A percentile compares a stretch with the other conserved stretches of the same genome.
phyloP scores from a whole-genome alignment of 2,888 invertebrate genomes.

The Diabrotica balteata region DNA sequence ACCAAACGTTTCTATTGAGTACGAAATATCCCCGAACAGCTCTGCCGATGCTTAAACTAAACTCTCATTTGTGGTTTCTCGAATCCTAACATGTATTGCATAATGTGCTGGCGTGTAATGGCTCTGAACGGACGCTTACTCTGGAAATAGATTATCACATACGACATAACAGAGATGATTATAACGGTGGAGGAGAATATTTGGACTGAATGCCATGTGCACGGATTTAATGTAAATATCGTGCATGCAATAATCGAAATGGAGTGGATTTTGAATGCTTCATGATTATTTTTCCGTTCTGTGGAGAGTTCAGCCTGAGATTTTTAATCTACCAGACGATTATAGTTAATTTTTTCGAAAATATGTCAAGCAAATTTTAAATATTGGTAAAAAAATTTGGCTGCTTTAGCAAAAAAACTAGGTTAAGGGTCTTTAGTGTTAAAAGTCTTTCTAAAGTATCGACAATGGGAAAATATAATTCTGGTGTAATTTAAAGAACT shows the following conservation, averaged over 20 bases:
- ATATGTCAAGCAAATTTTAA: no score
- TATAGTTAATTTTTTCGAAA: no score
- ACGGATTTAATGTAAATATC: constrained; percentile 3
- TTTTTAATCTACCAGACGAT: no score
- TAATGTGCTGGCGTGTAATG: constrained; percentile 5
- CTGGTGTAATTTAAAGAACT: no score
- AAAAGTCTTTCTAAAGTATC: no score
- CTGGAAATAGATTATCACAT: constrained; percentile 4
- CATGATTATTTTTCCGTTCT: no score
- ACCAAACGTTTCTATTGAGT: neutral
- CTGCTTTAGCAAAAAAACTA: no score
- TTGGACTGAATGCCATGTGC: neutral
- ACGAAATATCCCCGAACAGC: neutral
- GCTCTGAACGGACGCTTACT: constrained; percentile 1
- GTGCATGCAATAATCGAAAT: neutral
- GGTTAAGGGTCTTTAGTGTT: no score
- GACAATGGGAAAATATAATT: no score
- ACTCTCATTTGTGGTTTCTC: constrained; percentile 10
- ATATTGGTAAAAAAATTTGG: no score
- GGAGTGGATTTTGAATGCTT: no score
- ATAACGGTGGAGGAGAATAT: neutral
- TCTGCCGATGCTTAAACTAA: neutral
- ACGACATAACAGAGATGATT: constrained; percentile 3
- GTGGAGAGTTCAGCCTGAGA: no score
- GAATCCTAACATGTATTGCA: constrained; percentile 3